Evolutionary conservation across 2,113 vertebrate genomes (phyloP), one percentile per base, ranked within the genome.

Genomic region (Leuciscus idus): DNA sequence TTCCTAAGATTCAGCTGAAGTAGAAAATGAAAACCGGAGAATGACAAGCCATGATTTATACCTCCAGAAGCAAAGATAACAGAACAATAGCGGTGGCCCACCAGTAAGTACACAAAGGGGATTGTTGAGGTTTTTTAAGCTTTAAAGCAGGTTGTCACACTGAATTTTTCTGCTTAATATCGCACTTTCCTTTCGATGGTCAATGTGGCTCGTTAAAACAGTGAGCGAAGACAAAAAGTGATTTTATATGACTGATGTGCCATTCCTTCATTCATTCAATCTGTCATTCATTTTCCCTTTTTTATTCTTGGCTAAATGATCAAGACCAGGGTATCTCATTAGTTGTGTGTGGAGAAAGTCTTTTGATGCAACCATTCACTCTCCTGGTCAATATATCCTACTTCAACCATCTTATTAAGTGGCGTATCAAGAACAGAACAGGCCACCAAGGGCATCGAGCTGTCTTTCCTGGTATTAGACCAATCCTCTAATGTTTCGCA

Each of bases 1-100:
- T 86, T 90, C 89, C 83, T 87, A 87, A 85, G 88, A 90, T 87
- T 91, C 85, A 86, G 39, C 81, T 10, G 70, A 84, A 84, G 89
- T 89, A 89, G 88, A 86, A 87, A 89, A 85, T 88, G 90, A 84
- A 89, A 75, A 62, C 23, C 39, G 85, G 84, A 82, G 68, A 84
- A 81, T 88, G 91, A 92, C 77, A 86, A 85, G 74, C 66, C 39
- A 75, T 92, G 91, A 93, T 93, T 92, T 93, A 93, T 94, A 86
- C 91, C 28, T 46, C 39, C 55, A 91, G 91, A 89, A 89, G 88
- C 79, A 66, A 72, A 85, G 50, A 89, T 89, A 90, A 90, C 88
- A 91, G 92, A 93, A 93, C 93, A 93, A 94, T 94, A 90, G 90
- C 86, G 75, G 39, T 86, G 90, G 90, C 90, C 82, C 89, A 89